phyloP scores from a whole-genome alignment of 2,113 vertebrate species.

The Salvelinus fontinalis region DNA sequence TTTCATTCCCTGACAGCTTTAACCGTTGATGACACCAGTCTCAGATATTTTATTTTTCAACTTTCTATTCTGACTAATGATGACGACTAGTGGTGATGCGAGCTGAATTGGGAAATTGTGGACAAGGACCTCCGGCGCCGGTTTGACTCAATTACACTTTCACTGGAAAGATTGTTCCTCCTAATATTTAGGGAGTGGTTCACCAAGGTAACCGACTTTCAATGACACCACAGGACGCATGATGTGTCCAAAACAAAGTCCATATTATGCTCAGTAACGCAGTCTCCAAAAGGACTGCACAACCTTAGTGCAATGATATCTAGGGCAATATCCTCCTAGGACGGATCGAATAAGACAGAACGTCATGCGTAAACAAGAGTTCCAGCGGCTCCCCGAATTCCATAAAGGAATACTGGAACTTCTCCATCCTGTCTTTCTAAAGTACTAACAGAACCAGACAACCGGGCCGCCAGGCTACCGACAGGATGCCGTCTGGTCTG shows the following conservation, averaged over 20 bases:
- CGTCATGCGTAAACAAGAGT: conserved; percentile 27
- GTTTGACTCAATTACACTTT: no score
- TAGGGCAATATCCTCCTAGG: not conserved
- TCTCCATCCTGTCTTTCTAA: conserved; percentile 21
- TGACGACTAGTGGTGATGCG: not conserved
- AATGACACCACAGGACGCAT: not conserved
- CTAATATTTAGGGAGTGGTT: no score
- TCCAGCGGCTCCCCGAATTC: conserved; percentile 32
- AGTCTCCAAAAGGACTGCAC: not conserved
- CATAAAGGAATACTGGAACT: conserved; percentile 20
- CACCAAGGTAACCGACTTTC: no score
- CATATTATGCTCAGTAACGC: not conserved
- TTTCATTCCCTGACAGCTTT: not conserved
- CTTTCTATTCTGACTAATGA: not conserved
- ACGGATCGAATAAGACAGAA: conserved; percentile 24
- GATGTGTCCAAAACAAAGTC: not conserved
- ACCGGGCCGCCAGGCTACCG: not conserved
- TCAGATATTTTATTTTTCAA: not conserved
- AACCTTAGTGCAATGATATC: not conserved
- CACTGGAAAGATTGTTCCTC: no score
- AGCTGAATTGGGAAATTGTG: no score
- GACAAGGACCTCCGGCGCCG: no score
- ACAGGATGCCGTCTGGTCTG: conserved; percentile 70
- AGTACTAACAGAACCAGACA: conserved; percentile 2
- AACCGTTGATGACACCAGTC: no score